Base-by-base conservation (phyloP, 2,113 vertebrate species). In the Esox niger region DNA sequence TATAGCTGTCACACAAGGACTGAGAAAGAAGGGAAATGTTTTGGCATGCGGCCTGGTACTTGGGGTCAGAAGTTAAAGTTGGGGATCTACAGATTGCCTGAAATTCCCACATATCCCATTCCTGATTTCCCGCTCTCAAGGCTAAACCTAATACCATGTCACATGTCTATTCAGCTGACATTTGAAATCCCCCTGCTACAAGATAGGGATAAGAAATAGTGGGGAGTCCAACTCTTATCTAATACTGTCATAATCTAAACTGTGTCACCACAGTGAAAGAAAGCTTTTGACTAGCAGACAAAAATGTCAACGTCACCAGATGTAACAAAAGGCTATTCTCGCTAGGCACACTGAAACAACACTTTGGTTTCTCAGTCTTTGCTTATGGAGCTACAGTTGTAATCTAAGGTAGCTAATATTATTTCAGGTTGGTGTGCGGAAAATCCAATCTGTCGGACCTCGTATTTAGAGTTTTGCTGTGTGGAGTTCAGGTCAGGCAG, bases 51-150 rank as follows among this genome's bases (percentile, higher is more conserved):
- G 78, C 80, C 81, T 81, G 17, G 32, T 11, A 33, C 52, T 0
- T 0, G 59, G 73, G 75, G 81, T 76, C 70, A 0, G 21, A 35
- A n/a, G 0, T 26, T 30, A n/a, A n/a, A n/a, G n/a, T n/a, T 67
- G 79, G 76, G 82, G 85, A 83, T 69, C 46, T 23, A 59, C 23
- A 3, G 9, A 21, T 38, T 43, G 15, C 64, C 47, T 79, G 85
- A 83, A 77, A 88, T 83, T 84, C 83, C 73, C 74, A 29, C 1
- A 0, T 52, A 7, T 52, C 47, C 47, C 47, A 52, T n/a, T 4
- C 3, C 56, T 25, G 65, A 67, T 62, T 84, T 87, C 75, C 86
- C 57, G 25, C 17, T 25, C 32, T 2, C 0, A 47, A 26, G 38
- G 15, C 15, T 11, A n/a, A 31, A 43, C 1, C 0, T 69, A 30